phyloP scores from a whole-genome alignment of 2,113 vertebrate species.

The Ondatra zibethicus region DNA sequence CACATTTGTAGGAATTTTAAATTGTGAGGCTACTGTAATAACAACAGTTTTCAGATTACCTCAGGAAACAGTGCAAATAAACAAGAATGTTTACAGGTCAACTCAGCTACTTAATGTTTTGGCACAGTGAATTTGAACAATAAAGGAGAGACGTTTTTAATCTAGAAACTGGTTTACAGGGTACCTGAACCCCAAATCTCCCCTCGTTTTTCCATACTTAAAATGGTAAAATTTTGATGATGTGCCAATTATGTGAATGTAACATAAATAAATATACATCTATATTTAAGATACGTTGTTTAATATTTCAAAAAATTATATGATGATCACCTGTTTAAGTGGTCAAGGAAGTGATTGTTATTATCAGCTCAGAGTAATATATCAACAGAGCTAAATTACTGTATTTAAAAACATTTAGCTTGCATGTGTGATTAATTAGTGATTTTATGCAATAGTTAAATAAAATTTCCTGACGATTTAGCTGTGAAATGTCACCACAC shows the following conservation, averaged over 20 bases:
- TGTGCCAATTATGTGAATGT: slow-evolving; percentile 63
- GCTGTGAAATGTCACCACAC: slow-evolving; percentile 57
- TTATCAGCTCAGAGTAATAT: slow-evolving; percentile 25
- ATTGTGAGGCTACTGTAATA: slow-evolving; percentile 43
- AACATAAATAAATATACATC: slow-evolving; percentile 33
- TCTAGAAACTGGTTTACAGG: slow-evolving; percentile 62
- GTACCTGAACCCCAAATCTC: not conserved
- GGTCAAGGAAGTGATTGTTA: slow-evolving; percentile 12
- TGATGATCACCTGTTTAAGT: slow-evolving; percentile 40
- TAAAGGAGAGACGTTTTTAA: slow-evolving; percentile 17
- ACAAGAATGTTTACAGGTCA: slow-evolving; percentile 70
- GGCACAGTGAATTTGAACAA: slow-evolving; percentile 56
- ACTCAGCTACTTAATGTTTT: slow-evolving; percentile 40
- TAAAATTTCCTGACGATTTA: slow-evolving; percentile 68
- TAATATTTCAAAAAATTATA: slow-evolving; percentile 47
- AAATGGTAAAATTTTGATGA: slow-evolving; percentile 62
- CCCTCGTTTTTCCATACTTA: slow-evolving; percentile 52
- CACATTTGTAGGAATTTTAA: slow-evolving; percentile 55
- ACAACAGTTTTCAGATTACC: slow-evolving; percentile 45
- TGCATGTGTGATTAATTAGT: slow-evolving; percentile 36
- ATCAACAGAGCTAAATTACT: slow-evolving; percentile 57
- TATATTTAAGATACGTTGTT: slow-evolving; percentile 57
- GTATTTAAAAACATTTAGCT: slow-evolving; percentile 57
- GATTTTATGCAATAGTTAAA: slow-evolving; percentile 53
- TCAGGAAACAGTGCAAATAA: slow-evolving; percentile 64